phyloP scores from a whole-genome alignment of 2,113 vertebrate species.

The Microtus ochrogaster region DNA sequence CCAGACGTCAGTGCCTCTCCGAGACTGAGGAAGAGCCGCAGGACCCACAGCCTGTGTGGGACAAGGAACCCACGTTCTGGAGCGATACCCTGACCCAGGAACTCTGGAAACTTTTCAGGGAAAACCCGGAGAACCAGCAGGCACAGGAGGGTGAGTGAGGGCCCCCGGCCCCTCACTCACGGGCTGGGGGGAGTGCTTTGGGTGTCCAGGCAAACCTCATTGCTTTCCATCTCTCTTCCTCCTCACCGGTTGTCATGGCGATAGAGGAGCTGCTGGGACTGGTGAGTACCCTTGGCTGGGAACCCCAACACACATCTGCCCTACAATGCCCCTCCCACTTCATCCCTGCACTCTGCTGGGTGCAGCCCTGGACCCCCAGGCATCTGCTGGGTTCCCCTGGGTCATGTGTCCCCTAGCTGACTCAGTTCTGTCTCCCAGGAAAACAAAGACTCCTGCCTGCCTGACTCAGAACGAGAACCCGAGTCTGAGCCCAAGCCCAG shows the following conservation, averaged over 20 bases:
- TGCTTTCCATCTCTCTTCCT: background rate
- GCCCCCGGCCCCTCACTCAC: accelerated
- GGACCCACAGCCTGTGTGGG: accelerated
- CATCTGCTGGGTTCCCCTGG: background rate
- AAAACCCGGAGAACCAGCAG: background rate
- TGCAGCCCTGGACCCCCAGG: background rate
- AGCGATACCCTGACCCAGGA: background rate
- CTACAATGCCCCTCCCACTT: background rate
- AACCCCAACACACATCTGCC: background rate
- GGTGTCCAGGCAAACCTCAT: background rate
- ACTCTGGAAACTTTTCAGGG: background rate
- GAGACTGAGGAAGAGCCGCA: accelerated
- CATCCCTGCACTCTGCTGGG: background rate
- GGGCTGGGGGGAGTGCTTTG: accelerated
- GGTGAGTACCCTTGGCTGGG: slow-evolving; percentile 39
- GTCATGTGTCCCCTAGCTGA: too few species aligned
- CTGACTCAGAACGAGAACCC: background rate
- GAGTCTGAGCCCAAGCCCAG: background rate
- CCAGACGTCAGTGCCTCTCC: background rate
- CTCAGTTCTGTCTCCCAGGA: background rate
- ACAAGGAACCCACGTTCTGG: background rate
- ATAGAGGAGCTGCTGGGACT: background rate
- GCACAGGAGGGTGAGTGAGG: background rate
- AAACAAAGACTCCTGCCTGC: background rate
- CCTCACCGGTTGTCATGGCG: background rate